These are phyloP conservation scores for Syrphus vitripennis DNA, from an alignment of 2,888 invertebrate species.

Conservation along the genomic window DNA sequence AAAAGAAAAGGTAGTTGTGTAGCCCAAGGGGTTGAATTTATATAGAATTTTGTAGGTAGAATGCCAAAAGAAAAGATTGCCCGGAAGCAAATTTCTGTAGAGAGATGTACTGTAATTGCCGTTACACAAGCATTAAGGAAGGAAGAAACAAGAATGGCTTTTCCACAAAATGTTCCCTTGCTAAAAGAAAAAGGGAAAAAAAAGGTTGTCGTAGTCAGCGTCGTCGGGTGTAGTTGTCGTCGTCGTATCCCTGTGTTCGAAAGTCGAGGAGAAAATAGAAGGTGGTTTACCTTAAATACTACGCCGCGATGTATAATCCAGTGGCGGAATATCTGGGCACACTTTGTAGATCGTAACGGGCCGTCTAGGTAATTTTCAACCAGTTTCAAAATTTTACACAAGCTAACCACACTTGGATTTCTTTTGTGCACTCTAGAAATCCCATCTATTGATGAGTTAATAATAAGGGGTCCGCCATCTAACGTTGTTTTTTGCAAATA, in stretches of 20 bases:
- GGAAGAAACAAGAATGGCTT: constrained; percentile 71
- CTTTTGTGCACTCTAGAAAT: too few relatives aligned
- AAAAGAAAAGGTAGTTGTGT: neutral
- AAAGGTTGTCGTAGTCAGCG: constrained; percentile 48
- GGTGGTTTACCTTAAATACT: neutral
- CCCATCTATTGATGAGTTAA: too few relatives aligned
- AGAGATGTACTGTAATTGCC: constrained; percentile 71
- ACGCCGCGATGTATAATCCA: neutral
- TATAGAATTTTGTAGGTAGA: neutral
- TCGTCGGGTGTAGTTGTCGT: neutral
- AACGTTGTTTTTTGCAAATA: too few relatives aligned
- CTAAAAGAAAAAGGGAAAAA: too few relatives aligned
- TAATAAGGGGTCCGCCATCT: too few relatives aligned
- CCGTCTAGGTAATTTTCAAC: too few relatives aligned
- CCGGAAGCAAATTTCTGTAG: constrained; percentile 68
- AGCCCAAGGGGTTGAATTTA: constrained; percentile 24
- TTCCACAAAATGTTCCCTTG: constrained; percentile 64
- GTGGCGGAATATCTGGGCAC: neutral
- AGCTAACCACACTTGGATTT: too few relatives aligned
- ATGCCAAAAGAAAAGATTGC: constrained; percentile 70
- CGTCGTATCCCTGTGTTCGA: neutral
- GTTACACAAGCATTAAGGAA: constrained; percentile 70
- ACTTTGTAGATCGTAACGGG: too few relatives aligned
- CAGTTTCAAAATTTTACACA: too few relatives aligned
- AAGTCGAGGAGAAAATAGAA: neutral